A percentile compares a stretch with the other conserved stretches of the same genome.
phyloP scores from a whole-genome alignment of 2,888 invertebrate genomes.

The Adelognathus sp. region DNA sequence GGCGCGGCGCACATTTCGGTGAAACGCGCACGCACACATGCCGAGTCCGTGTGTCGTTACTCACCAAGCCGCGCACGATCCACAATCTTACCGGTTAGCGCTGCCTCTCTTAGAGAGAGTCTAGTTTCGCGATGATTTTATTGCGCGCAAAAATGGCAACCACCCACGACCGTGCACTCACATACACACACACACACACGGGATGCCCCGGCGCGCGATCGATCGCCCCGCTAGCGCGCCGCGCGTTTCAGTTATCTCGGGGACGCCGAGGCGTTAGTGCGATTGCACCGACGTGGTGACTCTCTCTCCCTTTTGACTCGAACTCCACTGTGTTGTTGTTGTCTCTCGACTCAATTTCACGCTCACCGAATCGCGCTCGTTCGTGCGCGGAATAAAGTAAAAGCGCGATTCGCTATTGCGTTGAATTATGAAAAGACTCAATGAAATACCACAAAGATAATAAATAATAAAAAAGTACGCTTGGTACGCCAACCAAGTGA shows the following conservation, averaged over 20 bases:
- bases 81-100: not conserved
- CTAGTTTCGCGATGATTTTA: constrained; percentile 19
- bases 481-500: no score
- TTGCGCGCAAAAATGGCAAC: constrained; percentile 53
- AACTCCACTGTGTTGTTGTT: not conserved
- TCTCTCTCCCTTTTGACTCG: no score
- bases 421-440: no score
- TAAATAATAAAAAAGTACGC: no score
- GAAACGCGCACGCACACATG: not conserved
- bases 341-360: not conserved
- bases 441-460: no score
- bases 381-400: not conserved
- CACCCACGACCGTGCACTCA: constrained; percentile 54
- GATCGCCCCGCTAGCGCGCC: constrained; percentile 28
- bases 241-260: constrained; percentile 52
- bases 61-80: not conserved
- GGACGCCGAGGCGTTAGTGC: constrained; percentile 42
- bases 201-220: constrained; percentile 54
- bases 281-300: constrained; percentile 38
- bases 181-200: no score
- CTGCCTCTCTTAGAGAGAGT: not conserved
- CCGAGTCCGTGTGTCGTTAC: constrained; percentile 29
- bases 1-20: not conserved
- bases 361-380: not conserved
- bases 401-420: no score